Percentiles rank a stretch among this genome's conserved stretches.
Evolutionary conservation across 2,888 invertebrate species (phyloP).

Genomic region (Synanthedon myopaeformis): DNA sequence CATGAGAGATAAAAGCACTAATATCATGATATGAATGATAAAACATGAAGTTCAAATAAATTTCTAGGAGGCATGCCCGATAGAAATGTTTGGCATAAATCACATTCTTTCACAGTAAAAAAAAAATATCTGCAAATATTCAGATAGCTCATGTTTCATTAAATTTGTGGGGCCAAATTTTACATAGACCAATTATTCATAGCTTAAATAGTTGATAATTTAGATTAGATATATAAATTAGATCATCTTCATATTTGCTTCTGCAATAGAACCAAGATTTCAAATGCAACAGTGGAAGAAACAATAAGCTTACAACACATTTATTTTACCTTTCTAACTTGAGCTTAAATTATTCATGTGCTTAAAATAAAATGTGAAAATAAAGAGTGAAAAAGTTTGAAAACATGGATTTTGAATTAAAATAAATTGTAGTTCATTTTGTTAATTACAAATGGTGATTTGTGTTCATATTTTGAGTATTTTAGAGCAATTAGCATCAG

Average conservation of each 20-base stretch:
- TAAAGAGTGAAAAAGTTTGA: background rate
- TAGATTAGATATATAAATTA: constrained; percentile 7
- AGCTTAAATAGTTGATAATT: background rate
- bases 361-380: constrained; percentile 6
- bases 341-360: constrained; percentile 21
- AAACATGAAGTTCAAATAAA: background rate
- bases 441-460: constrained; percentile 7
- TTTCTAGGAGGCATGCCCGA: background rate
- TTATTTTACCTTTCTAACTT: constrained; percentile 46
- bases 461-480: constrained; percentile 3
- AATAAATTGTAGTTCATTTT: constrained; percentile 1
- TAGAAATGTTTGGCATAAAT: background rate
- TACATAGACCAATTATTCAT: no score
- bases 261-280: constrained; percentile 10
- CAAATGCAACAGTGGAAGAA: constrained; percentile 10
- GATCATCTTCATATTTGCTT: constrained; percentile 16
- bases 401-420: no score
- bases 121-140: constrained; percentile 14
- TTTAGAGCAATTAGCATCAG: constrained; percentile 15
- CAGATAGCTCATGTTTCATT: constrained; percentile 5
- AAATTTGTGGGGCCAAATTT: background rate
- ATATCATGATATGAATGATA: constrained; percentile 1
- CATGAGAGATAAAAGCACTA: constrained; percentile 7
- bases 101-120: background rate
- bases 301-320: constrained; percentile 27